phyloP scores from a whole-genome alignment of 2,113 vertebrate species.

The Xiphophorus maculatus region DNA sequence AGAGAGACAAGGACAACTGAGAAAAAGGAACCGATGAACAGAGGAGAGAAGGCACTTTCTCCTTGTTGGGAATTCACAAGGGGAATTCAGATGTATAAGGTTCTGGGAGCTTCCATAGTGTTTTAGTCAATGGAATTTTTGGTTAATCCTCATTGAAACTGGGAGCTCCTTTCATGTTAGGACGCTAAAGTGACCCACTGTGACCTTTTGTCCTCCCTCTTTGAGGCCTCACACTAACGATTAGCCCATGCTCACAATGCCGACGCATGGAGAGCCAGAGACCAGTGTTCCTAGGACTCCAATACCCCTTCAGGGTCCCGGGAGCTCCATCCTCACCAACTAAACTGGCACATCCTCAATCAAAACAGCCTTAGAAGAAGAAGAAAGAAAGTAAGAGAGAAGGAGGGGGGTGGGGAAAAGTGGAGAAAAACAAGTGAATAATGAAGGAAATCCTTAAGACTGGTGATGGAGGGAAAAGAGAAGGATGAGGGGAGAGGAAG shows the following conservation, averaged over 20 bases:
- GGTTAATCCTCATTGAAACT: slow-evolving; percentile 83
- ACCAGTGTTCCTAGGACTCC: slow-evolving; percentile 67
- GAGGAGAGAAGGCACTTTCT: slow-evolving; percentile 43
- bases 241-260: slow-evolving; percentile 80
- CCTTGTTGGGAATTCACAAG: slow-evolving; percentile 56
- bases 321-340: slow-evolving; percentile 63
- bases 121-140: slow-evolving; percentile 78
- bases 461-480: slow-evolving; percentile 52
- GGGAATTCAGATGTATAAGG: slow-evolving; percentile 70
- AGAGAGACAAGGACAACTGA: slow-evolving; percentile 8
- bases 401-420: slow-evolving; percentile 44
- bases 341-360: slow-evolving; percentile 75
- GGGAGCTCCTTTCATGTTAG: slow-evolving; percentile 79
- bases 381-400: slow-evolving; percentile 54
- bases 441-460: slow-evolving; percentile 65
- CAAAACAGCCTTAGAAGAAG: slow-evolving; percentile 59
- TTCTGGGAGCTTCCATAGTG: slow-evolving; percentile 71
- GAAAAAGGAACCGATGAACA: slow-evolving; percentile 18
- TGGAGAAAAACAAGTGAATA: slow-evolving; percentile 58
- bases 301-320: slow-evolving; percentile 65
- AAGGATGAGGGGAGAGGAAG: slow-evolving; percentile 52
- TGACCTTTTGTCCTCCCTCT: slow-evolving; percentile 83
- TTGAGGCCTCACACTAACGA: slow-evolving; percentile 77
- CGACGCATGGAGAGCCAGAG: slow-evolving; percentile 70
- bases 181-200: slow-evolving; percentile 76